phyloP scores from a whole-genome alignment of 1,140 invertebrate genomes.

The Solenopsis invicta region DNA sequence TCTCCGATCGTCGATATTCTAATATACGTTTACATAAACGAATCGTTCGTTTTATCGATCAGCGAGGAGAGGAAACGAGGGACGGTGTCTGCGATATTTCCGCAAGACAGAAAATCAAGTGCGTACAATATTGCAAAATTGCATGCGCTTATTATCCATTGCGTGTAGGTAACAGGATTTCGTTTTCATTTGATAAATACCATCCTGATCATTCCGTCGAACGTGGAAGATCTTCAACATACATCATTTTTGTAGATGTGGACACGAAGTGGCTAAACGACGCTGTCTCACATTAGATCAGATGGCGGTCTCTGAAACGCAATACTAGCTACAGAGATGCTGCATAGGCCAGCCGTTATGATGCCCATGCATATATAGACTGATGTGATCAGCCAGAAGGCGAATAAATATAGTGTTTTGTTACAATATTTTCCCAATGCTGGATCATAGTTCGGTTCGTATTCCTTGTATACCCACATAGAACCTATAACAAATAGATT shows the following conservation, averaged over 20 bases:
- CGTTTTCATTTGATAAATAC: background rate
- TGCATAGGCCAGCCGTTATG: constrained; percentile 88
- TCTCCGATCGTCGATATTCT: background rate
- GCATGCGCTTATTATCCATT: too few relatives aligned
- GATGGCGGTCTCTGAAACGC: constrained; percentile 83
- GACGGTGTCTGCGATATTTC: background rate
- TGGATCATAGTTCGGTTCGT: constrained; percentile 89
- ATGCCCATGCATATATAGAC: constrained; percentile 88
- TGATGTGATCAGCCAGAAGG: constrained; percentile 90
- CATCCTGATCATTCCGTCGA: background rate
- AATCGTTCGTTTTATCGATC: background rate
- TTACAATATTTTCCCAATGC: constrained; percentile 88
- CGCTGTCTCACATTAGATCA: constrained; percentile 74
- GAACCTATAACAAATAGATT: constrained; percentile 85
- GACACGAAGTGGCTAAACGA: background rate
- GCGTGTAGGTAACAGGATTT: background rate
- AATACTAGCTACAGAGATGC: constrained; percentile 87
- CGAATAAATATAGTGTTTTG: constrained; percentile 89
- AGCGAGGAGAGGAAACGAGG: background rate
- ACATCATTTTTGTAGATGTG: background rate
- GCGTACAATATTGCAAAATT: background rate
- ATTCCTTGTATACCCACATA: constrained; percentile 90
- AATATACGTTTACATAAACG: background rate
- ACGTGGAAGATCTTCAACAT: constrained; percentile 4
- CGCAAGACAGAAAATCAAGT: background rate